These are phyloP conservation scores for Pogonognathellus flavescens DNA, from an alignment of 1,140 invertebrate genomes.

Conservation along the genomic window DNA sequence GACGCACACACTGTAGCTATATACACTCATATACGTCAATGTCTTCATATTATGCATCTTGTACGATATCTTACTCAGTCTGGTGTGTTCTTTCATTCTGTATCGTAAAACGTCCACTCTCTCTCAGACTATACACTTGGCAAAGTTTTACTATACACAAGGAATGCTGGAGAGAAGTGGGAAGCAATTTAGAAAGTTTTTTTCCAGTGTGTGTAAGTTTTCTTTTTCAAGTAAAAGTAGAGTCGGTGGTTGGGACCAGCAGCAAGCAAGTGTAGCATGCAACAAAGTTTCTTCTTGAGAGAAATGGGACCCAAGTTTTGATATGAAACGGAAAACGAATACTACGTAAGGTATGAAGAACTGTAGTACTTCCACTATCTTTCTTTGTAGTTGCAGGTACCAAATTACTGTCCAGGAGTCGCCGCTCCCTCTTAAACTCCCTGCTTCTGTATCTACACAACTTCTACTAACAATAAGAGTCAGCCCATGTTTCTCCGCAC, in stretches of 20 bases:
- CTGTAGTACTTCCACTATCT: neutral
- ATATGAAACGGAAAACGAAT: neutral
- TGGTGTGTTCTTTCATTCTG: too few species aligned
- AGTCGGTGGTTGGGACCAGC: neutral
- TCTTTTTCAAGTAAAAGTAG: neutral
- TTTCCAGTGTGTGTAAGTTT: constrained; percentile 2
- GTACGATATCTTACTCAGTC: too few species aligned
- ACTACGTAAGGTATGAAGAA: neutral
- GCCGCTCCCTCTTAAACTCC: constrained; percentile 4
- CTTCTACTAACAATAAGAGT: neutral
- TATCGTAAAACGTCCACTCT: too few species aligned
- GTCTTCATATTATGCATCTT: too few species aligned
- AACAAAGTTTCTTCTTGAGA: constrained; percentile 10
- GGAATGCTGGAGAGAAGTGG: neutral
- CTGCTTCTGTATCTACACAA: neutral
- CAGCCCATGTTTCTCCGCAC: too few species aligned
- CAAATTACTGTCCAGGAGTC: too few species aligned
- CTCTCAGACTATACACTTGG: neutral
- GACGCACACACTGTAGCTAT: too few species aligned
- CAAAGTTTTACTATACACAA: neutral
- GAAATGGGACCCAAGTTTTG: constrained; percentile 19
- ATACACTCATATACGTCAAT: too few species aligned
- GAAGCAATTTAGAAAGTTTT: constrained; percentile 21
- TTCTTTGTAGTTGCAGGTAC: too few species aligned
- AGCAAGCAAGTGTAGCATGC: constrained; percentile 1